These are phyloP conservation scores for Ganaspis sp. DNA, from an alignment of 1,140 invertebrate genomes.

Conservation along the genomic window DNA sequence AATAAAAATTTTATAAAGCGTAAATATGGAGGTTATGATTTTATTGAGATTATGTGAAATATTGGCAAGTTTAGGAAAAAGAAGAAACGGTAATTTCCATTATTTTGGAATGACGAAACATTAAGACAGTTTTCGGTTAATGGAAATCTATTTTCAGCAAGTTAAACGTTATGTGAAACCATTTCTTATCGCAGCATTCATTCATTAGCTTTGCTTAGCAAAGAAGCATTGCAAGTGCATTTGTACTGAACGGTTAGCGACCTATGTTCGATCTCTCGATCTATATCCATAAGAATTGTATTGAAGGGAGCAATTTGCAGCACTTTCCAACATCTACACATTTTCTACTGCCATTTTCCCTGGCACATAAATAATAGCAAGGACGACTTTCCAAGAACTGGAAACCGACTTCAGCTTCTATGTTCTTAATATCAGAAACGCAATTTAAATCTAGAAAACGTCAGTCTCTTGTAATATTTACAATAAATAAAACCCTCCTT, in stretches of 20 bases:
- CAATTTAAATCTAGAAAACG: too few species aligned
- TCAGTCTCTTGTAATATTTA: too few species aligned
- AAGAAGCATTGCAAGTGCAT: background rate
- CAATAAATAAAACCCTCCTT: too few species aligned
- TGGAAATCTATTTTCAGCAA: background rate
- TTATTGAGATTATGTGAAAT: too few species aligned
- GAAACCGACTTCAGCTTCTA: background rate
- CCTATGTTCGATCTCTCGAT: conserved; percentile 7
- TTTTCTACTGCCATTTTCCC: conserved; percentile 19
- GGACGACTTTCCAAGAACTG: background rate
- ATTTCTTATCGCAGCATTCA: conserved; percentile 1
- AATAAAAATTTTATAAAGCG: too few species aligned
- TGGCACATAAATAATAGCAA: background rate
- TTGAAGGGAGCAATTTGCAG: conserved; percentile 12
- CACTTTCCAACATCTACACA: conserved; percentile 5
- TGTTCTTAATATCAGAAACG: too few species aligned
- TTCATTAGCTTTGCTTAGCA: background rate
- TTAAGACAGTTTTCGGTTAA: background rate
- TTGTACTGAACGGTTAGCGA: background rate
- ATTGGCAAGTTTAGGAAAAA: too few species aligned
- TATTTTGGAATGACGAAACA: background rate
- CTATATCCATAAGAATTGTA: conserved; percentile 10
- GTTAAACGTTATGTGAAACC: background rate
- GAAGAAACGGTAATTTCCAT: too few species aligned
- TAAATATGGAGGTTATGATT: too few species aligned